Base-by-base conservation (phyloP, 2,113 vertebrate genomes). In the Uropsilus gracilis region DNA sequence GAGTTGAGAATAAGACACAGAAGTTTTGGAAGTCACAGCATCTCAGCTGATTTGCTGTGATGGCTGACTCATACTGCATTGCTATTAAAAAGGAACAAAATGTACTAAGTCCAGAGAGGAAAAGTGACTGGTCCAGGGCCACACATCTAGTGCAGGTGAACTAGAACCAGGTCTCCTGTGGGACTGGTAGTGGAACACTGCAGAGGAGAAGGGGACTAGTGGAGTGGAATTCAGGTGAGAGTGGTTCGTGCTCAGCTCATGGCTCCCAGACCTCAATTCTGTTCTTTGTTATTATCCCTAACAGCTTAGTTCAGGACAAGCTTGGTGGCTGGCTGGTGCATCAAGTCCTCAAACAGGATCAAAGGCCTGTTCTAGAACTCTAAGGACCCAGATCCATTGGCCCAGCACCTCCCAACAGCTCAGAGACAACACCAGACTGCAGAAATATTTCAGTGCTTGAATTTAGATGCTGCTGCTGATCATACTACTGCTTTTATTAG, bases 211-310 rank as follows among this genome's bases (percentile, higher is more conserved):
- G 93, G 57, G 2, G 22, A 14, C 32, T 8, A 22, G 9, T 7
- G 1, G 59, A 17, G 57, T 69, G 64, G 59, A 50, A 78, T 76
- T 88, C 82, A 78, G 89, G 91, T 84, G 88, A 95, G 75, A 17
- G 28, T 2, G 3, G 37, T 26, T 57, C 30, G 22, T 7, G 48
- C 28, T 61, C 61, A 32, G 46, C 32, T 55, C 32, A 22, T 11
- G 59, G 44, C 71, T 64, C 69, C 37, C 9, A 26, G 39, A 3
- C n/a, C 37, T 68, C 20, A 42, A 63, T 85, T 80, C 6, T 42
- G 77, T 68, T 72, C 55, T 89, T 90, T 84, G 42, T 64, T 87
- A 24, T 59, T 11, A 28, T 18, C 9, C 6, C 10, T 44, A 32
- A 46, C 13, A 30, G 11, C 3, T 68, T 30, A 57, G 13, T 30